Evolutionary conservation across 2,797 vertebrate species (phyloP).

Genomic region (Parambassis ranga): DNA sequence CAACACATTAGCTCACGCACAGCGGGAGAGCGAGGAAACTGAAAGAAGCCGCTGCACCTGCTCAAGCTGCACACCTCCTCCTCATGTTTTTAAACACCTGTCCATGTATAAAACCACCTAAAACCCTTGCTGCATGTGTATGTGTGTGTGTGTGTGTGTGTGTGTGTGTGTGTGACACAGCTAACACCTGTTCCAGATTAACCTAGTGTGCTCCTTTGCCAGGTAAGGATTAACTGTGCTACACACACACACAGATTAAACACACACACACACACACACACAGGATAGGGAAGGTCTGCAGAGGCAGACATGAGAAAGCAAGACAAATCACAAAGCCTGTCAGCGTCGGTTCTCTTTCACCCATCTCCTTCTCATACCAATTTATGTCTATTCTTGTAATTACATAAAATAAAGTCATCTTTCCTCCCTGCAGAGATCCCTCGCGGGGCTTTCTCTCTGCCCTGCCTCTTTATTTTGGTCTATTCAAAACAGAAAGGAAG

Average conservation of each 20-base stretch:
- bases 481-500: constrained; percentile 9
- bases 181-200: constrained; percentile 67
- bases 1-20: constrained; percentile 1
- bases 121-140: constrained; percentile 5
- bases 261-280: background rate
- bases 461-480: background rate
- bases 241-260: constrained; percentile 51
- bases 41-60: background rate
- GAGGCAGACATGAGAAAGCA: background rate
- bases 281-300: background rate
- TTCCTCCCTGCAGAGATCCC: constrained; percentile 40
- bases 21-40: background rate
- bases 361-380: constrained; percentile 27
- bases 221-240: constrained; percentile 66
- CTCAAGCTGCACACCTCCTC: background rate
- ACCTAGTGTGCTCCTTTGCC: constrained; percentile 46
- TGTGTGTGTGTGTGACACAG: constrained; percentile 1
- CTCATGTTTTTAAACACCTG: constrained; percentile 9
- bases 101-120: background rate
- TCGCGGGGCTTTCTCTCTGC: constrained; percentile 26
- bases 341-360: background rate
- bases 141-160: constrained; percentile 6
- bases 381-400: constrained; percentile 56
- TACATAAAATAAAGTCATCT: constrained; percentile 56
- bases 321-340: no score